phyloP scores from a whole-genome alignment of 2,888 invertebrate species.

The Eudasyphora cyanicolor region DNA sequence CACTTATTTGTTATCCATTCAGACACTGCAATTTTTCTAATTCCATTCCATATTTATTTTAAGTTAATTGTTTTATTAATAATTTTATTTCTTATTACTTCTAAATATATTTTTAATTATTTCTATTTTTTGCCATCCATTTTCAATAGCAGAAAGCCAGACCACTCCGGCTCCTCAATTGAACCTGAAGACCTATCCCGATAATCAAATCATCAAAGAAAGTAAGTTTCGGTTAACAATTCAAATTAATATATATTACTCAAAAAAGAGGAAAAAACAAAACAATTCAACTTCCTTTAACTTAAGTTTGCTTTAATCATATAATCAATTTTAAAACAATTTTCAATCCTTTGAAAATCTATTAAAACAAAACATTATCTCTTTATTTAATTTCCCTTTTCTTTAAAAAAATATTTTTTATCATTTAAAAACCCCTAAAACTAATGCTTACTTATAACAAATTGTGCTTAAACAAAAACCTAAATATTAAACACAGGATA shows the following conservation, averaged over 20 bases:
- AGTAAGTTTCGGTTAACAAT: constrained; percentile 83
- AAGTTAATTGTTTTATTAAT: neutral
- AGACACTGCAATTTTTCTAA: no score
- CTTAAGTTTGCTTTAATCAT: no score
- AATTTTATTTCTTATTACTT: neutral
- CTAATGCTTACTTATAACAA: constrained; percentile 68
- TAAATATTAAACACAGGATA: constrained; percentile 77
- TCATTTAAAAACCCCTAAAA: constrained; percentile 65
- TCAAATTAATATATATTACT: neutral
- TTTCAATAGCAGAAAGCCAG: constrained; percentile 52
- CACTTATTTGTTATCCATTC: no score
- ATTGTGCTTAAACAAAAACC: constrained; percentile 46
- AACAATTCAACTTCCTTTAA: neutral
- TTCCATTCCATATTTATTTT: neutral
- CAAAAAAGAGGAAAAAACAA: neutral
- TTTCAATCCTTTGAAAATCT: neutral
- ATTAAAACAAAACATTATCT: constrained; percentile 47
- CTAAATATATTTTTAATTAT: neutral
- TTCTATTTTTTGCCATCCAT: constrained; percentile 6
- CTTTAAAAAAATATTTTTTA: constrained; percentile 63
- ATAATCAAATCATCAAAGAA: constrained; percentile 89
- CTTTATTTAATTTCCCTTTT: constrained; percentile 63
- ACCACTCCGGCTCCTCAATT: constrained; percentile 79
- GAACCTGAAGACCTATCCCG: constrained; percentile 88
- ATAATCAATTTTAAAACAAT: no score